These are phyloP conservation scores for Drosophila dives DNA, from an alignment of 2,888 invertebrate species.

Conservation along the genomic window DNA sequence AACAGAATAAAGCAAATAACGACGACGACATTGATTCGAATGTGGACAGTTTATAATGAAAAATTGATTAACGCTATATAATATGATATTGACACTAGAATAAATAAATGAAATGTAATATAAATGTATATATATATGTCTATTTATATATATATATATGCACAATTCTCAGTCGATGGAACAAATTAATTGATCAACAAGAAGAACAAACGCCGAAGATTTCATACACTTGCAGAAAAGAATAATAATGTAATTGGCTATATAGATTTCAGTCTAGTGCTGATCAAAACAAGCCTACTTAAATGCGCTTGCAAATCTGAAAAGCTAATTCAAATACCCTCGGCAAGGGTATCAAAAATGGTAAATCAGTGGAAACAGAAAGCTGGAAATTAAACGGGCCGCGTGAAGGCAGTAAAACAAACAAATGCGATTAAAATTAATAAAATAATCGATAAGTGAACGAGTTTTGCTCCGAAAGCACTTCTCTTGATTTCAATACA, in stretches of 20 bases:
- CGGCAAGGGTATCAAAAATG: neutral
- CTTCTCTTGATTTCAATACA: constrained; percentile 2
- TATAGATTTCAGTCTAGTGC: neutral
- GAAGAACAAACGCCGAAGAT: no score
- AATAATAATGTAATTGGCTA: neutral
- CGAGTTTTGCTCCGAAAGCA: constrained; percentile 13
- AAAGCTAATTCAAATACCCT: neutral
- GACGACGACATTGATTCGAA: constrained; percentile 44
- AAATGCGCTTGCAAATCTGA: neutral
- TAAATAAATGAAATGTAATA: constrained; percentile 1
- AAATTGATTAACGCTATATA: constrained; percentile 69
- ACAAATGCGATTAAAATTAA: constrained; percentile 79
- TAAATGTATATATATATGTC: neutral
- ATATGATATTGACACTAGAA: constrained; percentile 2
- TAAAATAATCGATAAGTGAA: constrained; percentile 78
- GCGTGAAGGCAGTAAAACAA: constrained; percentile 54
- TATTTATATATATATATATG: constrained; percentile 6
- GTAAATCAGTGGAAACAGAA: constrained; percentile 69
- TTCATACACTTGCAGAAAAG: neutral
- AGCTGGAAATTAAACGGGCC: constrained; percentile 51
- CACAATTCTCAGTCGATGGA: constrained; percentile 36
- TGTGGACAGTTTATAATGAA: constrained; percentile 73
- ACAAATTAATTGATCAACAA: constrained; percentile 70
- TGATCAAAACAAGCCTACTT: neutral
- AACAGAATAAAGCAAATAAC: constrained; percentile 7